Base-by-base conservation (phyloP, 2,888 invertebrate genomes). In the Heteropelma amictum region DNA sequence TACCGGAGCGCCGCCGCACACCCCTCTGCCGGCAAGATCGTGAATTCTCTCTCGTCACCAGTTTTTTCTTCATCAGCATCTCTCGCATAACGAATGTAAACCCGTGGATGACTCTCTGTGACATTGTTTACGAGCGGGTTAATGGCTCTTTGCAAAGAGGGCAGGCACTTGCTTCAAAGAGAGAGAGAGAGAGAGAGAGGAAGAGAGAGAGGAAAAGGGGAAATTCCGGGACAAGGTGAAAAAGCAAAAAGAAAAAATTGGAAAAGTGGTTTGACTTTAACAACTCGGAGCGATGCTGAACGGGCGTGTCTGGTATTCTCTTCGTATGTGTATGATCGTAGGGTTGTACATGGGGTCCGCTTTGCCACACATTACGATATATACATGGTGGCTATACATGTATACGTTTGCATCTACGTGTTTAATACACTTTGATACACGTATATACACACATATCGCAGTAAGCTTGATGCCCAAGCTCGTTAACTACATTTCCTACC, bases 91-190 rank as follows among this genome's bases (percentile, higher is more conserved):
- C 47, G 65, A 65, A 73, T 61, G 54, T 49, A 47, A 56, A 58
- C n/a, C n/a, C n/a, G n/a, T n/a, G n/a, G n/a, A n/a, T n/a, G n/a
- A n/a, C 14, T 26, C 35, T 45, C 23, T 65, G 70, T 54, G 70
- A 70, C 60, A 70, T 53, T 70, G 58, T 74, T 70, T 69, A 74
- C 74, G 74, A 74, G 51, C 69, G 53, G 60, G 53, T 64, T 64
- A 60, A 70, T 74, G 60, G 60, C 70, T 60, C 42, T 19, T 26
- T 21, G 35, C 51, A 12, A 54, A 60, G 38, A 42, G 56, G 54
- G 54, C 45, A 19, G n/a, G 21, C 26, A 8, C 38, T 65, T 47
- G 19, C 42, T 60, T 60, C 42, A 26, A 33, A 56, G 40, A 54
- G 45, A 54, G 26, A 30, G 14, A 21, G 28, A 21, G 23, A 12